These are phyloP conservation scores for Brachypteracias leptosomus DNA, from an alignment of 2,113 vertebrate genomes.

Conservation along the genomic window DNA sequence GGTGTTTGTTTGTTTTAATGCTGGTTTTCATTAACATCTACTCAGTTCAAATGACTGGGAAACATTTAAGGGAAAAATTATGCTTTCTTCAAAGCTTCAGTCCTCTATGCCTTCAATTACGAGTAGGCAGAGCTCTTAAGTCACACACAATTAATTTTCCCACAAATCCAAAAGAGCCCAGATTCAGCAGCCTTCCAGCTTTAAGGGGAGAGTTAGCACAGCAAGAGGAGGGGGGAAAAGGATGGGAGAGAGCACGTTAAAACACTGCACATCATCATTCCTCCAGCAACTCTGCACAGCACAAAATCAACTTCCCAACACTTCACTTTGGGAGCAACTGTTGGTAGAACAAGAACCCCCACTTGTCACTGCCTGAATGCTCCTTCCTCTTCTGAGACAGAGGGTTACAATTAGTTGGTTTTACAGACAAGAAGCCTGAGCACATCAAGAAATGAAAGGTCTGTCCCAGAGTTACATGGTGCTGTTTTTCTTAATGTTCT, in stretches of 20 bases:
- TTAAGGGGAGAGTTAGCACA: constrained; percentile 10
- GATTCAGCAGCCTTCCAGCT: constrained; percentile 29
- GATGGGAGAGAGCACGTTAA: not conserved
- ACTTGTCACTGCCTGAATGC: not conserved
- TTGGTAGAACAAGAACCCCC: not conserved
- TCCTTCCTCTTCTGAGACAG: not conserved
- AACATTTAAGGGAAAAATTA: constrained; percentile 48
- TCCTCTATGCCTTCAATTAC: constrained; percentile 52
- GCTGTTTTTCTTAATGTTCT: not conserved
- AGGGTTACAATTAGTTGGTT: not conserved
- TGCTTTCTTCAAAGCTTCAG: constrained; percentile 53
- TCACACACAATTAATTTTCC: constrained; percentile 55
- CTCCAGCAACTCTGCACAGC: not conserved
- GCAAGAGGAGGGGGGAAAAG: not conserved
- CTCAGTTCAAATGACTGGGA: constrained; percentile 45
- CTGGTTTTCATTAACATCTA: constrained; percentile 59
- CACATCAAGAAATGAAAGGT: not conserved
- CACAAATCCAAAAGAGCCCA: constrained; percentile 33
- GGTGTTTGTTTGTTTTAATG: constrained; percentile 41
- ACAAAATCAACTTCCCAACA: constrained; percentile 6
- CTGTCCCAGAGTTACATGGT: not conserved
- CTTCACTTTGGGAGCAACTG: not conserved
- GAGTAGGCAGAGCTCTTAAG: constrained; percentile 50
- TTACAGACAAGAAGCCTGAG: not conserved
- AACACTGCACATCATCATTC: constrained; percentile 2